phyloP scores from a whole-genome alignment of 2,888 invertebrate species.

The Acholoe squamosa region DNA sequence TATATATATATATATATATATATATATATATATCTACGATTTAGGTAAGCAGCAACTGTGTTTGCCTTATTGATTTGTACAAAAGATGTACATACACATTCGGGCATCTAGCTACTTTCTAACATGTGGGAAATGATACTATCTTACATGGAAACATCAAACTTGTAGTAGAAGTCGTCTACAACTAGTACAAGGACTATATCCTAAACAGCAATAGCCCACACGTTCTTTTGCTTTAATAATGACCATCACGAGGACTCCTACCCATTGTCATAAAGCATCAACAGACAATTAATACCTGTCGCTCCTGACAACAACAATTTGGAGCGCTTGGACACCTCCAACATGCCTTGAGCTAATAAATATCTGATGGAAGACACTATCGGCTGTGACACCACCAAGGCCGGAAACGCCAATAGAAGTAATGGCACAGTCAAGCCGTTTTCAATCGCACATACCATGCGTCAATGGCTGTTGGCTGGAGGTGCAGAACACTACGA shows the following conservation, averaged over 20 bases:
- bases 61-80: background rate
- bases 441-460: background rate
- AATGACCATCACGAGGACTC: too few species aligned
- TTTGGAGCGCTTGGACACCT: background rate
- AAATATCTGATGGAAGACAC: background rate
- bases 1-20: constrained; percentile 36
- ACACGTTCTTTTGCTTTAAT: too few species aligned
- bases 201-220: too few species aligned
- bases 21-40: constrained; percentile 30
- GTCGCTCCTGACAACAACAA: too few species aligned
- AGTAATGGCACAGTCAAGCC: background rate
- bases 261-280: too few species aligned
- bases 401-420: background rate
- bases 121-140: too few species aligned
- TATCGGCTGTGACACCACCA: background rate
- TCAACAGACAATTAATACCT: too few species aligned
- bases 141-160: too few species aligned
- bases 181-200: too few species aligned
- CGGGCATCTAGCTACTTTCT: too few species aligned
- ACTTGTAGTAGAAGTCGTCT: too few species aligned
- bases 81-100: too few species aligned
- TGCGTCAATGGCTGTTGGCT: background rate
- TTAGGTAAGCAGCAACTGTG: background rate
- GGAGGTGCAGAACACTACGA: background rate
- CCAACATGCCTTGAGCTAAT: background rate